Conservation (phyloP, 2,888 invertebrate genomes). For the Lithosia quadra region DNA sequence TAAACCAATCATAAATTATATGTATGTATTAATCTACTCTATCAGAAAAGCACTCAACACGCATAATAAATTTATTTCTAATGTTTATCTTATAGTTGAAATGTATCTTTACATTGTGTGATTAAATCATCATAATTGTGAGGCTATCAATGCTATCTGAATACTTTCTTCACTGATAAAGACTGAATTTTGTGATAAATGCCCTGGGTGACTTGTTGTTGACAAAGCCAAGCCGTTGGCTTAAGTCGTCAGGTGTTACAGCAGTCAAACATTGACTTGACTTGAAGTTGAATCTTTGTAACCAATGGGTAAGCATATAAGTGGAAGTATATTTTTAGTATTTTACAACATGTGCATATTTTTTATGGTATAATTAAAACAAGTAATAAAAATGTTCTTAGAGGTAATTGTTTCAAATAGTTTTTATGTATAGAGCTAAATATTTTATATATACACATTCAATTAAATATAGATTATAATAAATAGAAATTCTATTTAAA, state of each 20-base stretch:
- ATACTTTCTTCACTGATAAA: constrained; percentile 41
- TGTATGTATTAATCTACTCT: background rate
- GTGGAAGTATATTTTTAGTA: background rate
- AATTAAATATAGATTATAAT: constrained; percentile 1
- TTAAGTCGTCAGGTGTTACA: background rate
- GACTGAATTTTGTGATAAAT: constrained; percentile 35
- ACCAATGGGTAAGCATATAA: background rate
- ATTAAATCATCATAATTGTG: constrained; percentile 24
- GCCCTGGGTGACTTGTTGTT: background rate
- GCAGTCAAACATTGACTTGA: background rate
- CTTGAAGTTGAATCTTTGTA: background rate
- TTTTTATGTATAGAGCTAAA: background rate
- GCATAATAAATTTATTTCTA: background rate
- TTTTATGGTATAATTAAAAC: background rate
- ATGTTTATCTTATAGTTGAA: constrained; percentile 3
- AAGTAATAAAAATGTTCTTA: background rate
- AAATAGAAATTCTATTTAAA: background rate
- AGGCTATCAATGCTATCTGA: constrained; percentile 11
- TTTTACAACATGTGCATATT: background rate
- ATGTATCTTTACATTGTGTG: constrained; percentile 12
- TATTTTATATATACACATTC: background rate
- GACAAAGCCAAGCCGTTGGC: background rate
- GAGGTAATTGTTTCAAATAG: too few relatives aligned
- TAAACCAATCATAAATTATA: background rate
- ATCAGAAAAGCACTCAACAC: background rate